A percentile compares a stretch with the other conserved stretches of the same genome.
Evolutionary conservation across 2,888 invertebrate genomes (phyloP).

Genomic region (Cantharis rustica): DNA sequence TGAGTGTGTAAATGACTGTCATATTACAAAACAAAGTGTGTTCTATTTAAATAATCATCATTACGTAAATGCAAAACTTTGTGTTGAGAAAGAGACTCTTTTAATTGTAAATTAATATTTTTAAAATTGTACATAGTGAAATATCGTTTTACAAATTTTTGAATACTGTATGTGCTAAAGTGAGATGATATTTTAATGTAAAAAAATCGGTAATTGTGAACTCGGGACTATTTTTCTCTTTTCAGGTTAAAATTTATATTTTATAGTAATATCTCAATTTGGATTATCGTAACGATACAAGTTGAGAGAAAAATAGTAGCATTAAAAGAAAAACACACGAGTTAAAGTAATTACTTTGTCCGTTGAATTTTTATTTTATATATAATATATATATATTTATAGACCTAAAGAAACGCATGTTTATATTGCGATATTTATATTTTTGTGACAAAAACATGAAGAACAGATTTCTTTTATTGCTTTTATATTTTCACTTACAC

Average conservation of each 20-base stretch:
- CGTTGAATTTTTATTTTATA: constrained; percentile 1
- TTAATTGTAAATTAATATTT: constrained; percentile 16
- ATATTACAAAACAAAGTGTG: not conserved
- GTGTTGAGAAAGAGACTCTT: constrained; percentile 33
- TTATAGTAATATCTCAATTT: not conserved
- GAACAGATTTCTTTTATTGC: not conserved
- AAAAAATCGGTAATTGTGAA: constrained; percentile 5
- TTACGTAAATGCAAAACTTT: constrained; percentile 3
- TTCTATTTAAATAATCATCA: not conserved
- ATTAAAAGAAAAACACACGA: not conserved
- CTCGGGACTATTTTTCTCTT: constrained; percentile 11
- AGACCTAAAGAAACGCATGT: not conserved
- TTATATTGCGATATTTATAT: constrained; percentile 1
- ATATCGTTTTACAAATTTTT: constrained; percentile 32
- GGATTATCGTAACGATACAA: not conserved
- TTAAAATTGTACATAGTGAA: constrained; percentile 37
- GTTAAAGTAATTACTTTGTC: not conserved
- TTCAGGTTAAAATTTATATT: constrained; percentile 11
- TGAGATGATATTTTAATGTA: constrained; percentile 9
- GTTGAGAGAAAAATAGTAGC: not conserved
- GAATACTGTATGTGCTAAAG: constrained; percentile 28
- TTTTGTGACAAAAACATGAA: constrained; percentile 5
- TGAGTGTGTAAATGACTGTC: not conserved
- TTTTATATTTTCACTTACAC: not conserved
- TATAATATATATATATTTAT: constrained; percentile 1